Conservation (phyloP, 2,888 invertebrate genomes). For the Uloborus plumipes region DNA sequence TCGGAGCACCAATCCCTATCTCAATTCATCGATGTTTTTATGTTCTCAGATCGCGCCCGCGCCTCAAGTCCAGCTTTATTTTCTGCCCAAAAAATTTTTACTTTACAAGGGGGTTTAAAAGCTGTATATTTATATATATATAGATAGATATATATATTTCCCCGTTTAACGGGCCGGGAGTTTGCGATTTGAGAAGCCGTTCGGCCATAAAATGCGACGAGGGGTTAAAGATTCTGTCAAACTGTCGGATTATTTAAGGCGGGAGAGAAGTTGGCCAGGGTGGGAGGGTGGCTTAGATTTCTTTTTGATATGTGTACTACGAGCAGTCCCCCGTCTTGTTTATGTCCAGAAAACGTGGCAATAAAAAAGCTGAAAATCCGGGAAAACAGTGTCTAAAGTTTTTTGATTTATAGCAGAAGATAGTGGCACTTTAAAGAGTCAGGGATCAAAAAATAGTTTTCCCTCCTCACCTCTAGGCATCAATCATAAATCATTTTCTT, state of each 20-base stretch:
- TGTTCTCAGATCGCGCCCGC: not conserved
- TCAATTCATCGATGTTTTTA: constrained; percentile 58
- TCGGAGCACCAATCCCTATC: constrained; percentile 35
- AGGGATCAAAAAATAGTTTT: too few species aligned
- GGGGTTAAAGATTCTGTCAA: constrained; percentile 31
- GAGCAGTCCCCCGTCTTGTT: too few species aligned
- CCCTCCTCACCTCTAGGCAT: too few species aligned
- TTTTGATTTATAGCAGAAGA: too few species aligned
- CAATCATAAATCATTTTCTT: too few species aligned
- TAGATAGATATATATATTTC: not conserved
- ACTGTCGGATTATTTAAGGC: constrained; percentile 54
- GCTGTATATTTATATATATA: constrained; percentile 8
- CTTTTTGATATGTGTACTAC: too few species aligned
- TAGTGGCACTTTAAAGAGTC: too few species aligned
- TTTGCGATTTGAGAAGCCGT: constrained; percentile 3
- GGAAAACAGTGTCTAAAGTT: too few species aligned
- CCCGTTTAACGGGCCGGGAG: constrained; percentile 14
- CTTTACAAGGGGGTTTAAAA: constrained; percentile 12
- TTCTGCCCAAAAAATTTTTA: constrained; percentile 7
- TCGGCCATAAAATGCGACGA: too few species aligned
- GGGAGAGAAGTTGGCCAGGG: not conserved
- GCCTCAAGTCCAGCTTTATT: not conserved
- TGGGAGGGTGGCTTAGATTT: too few species aligned
- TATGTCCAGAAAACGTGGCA: too few species aligned
- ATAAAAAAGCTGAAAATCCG: too few species aligned